These are phyloP conservation scores for Nothocercus nigrocapillus DNA, from an alignment of 2,113 vertebrate genomes.

Conservation along the genomic window DNA sequence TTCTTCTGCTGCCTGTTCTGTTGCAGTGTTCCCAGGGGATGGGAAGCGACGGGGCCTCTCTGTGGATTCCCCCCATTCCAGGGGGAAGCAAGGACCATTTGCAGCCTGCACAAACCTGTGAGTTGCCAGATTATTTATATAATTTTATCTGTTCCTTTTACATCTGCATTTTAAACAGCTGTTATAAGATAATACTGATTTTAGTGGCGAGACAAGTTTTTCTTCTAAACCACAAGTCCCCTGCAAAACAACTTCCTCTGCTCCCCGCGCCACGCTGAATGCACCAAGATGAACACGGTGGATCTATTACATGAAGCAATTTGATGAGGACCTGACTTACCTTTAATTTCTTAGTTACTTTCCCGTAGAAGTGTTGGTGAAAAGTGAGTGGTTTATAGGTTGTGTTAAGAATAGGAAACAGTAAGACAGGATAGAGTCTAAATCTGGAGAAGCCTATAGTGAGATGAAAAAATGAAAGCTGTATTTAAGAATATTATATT, in stretches of 20 bases:
- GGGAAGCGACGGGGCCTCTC: constrained; percentile 28
- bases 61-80: constrained; percentile 14
- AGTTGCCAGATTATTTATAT: constrained; percentile 59
- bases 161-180: constrained; percentile 67
- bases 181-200: constrained; percentile 66
- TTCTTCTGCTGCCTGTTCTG: constrained; percentile 12
- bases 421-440: constrained; percentile 22
- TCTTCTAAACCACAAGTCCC: constrained; percentile 72
- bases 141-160: constrained; percentile 60
- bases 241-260: constrained; percentile 2
- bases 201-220: constrained; percentile 74
- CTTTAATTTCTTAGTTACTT: constrained; percentile 71
- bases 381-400: constrained; percentile 44
- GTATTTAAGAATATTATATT: background rate
- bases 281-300: constrained; percentile 61
- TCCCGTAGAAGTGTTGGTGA: constrained; percentile 50
- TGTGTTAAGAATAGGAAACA: constrained; percentile 42
- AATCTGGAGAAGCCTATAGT: background rate
- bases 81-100: constrained; percentile 40
- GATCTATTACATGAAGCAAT: constrained; percentile 38
- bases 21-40: constrained; percentile 12
- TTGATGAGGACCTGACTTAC: constrained; percentile 49
- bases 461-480: background rate
- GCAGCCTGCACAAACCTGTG: constrained; percentile 49
- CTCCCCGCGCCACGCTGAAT: constrained; percentile 10